Evolutionary conservation across 2,797 vertebrate species (phyloP), one percentile per base, ranked within the genome.

Genomic region (Scarus forsteni): DNA sequence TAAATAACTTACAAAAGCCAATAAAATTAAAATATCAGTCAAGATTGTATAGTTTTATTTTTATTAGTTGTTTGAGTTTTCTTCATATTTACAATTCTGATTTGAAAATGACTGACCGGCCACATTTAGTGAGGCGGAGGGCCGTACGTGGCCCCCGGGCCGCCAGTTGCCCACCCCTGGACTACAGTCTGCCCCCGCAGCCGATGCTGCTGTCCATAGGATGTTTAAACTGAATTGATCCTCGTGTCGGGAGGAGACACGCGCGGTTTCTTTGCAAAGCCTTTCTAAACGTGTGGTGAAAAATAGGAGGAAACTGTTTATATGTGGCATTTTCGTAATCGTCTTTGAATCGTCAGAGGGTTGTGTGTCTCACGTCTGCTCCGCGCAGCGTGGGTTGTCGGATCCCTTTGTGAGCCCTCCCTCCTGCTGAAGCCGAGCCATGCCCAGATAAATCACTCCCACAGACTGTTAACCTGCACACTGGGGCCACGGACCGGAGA

Each of bases 361-460:
- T 36, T 16, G 38, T 39, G 40, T 56, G 64, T 42, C 36, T 79
- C 55, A 5, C 57, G n/a, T 36, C 38, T 36, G 35, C 34, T 36
- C 3, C 61, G 50, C n/a, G 64, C 42, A 77, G 73, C 70, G 75
- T 85, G 84, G 74, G 76, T 66, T 73, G 84, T 63, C 55, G 18
- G 43, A 27, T 38, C 34, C 42, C 59, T 49, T 35, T 27, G 55
- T 79, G 35, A 84, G 69, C 75, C 27, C 89, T 84, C 84, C 89
- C 87, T 85, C 77, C 74, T 27, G 48, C 63, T 75, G 68, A 69
- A 55, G 15, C 10, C 40, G 61, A 79, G 85, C 88, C 87, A 75
- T 85, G 81, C 88, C 84, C 82, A 88, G 77, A 91, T 91, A 89
- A 89, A 92, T 89, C 86, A 83, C 88, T 88, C 86, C 77, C 79